Conservation (phyloP, 2,113 vertebrate genomes). For the Baryphthengus martii region DNA sequence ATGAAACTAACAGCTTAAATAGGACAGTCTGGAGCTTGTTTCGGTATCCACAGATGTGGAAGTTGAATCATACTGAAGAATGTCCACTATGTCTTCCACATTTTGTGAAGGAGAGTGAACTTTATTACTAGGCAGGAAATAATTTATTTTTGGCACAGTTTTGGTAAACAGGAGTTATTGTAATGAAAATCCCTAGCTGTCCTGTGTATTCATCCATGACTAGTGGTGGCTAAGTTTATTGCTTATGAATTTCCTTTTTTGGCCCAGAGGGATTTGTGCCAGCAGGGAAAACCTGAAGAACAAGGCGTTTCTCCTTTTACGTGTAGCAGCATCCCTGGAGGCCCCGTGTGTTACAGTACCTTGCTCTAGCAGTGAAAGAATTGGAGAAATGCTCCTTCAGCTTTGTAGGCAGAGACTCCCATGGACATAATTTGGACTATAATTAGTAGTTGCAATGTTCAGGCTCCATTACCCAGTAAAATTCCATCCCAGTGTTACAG, state of each 20-base stretch:
- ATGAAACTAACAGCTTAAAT: not conserved
- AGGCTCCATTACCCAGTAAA: not conserved
- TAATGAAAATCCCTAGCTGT: not conserved
- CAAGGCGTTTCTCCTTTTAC: not conserved
- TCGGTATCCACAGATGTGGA: not conserved
- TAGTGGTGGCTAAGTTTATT: not conserved
- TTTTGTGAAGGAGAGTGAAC: not conserved
- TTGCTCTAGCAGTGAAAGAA: not conserved
- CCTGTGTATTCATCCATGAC: not conserved
- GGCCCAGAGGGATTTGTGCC: not conserved
- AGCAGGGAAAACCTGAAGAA: not conserved
- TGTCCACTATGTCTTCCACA: not conserved
- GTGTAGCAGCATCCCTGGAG: not conserved
- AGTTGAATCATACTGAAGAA: not conserved
- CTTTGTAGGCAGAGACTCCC: not conserved
- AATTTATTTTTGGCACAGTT: not conserved
- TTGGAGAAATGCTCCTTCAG: not conserved
- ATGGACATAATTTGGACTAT: not conserved
- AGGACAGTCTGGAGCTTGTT: not conserved
- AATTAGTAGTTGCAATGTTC: constrained; percentile 5
- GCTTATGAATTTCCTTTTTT: not conserved
- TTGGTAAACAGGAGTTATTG: not conserved
- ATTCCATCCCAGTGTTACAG: not conserved
- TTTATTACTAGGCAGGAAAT: not conserved
- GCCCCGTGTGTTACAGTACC: not conserved